Percentiles rank a stretch among this genome's conserved stretches.
phyloP scores from a whole-genome alignment of 2,888 invertebrate species.

The Drosophila ustulata region DNA sequence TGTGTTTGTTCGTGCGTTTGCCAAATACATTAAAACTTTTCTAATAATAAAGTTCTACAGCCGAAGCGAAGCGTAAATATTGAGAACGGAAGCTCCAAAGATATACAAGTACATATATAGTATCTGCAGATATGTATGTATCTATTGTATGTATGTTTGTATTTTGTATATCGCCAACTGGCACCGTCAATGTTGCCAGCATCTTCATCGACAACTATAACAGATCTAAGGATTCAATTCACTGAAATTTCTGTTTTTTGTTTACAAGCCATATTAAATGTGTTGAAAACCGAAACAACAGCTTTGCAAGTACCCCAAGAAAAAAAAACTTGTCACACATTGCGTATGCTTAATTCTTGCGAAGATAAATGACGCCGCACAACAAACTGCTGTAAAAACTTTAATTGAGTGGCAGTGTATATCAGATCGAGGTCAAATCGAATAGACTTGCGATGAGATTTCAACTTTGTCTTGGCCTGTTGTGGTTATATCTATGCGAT shows the following conservation, averaged over 20 bases:
- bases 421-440: neutral
- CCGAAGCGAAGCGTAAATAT: conserved; percentile 72
- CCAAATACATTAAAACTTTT: conserved; percentile 80
- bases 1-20: conserved; percentile 56
- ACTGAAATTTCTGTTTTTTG: conserved; percentile 5
- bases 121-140: neutral
- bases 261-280: conserved; percentile 20
- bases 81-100: conserved; percentile 61
- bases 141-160: conserved; percentile 24
- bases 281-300: conserved; percentile 11
- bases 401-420: neutral
- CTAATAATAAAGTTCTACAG: conserved; percentile 79
- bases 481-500: neutral
- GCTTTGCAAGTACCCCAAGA: neutral
- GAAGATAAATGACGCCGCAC: neutral
- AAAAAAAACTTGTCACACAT: conserved; percentile 2
- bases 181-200: conserved; percentile 43
- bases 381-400: neutral
- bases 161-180: conserved; percentile 22
- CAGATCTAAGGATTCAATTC: conserved; percentile 1
- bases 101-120: conserved; percentile 29
- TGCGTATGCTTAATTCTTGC: conserved; percentile 15
- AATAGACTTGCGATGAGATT: neutral
- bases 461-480: neutral
- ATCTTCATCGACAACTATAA: conserved; percentile 29